Conservation (phyloP, 2,113 vertebrate genomes). For the Mixornis gularis region DNA sequence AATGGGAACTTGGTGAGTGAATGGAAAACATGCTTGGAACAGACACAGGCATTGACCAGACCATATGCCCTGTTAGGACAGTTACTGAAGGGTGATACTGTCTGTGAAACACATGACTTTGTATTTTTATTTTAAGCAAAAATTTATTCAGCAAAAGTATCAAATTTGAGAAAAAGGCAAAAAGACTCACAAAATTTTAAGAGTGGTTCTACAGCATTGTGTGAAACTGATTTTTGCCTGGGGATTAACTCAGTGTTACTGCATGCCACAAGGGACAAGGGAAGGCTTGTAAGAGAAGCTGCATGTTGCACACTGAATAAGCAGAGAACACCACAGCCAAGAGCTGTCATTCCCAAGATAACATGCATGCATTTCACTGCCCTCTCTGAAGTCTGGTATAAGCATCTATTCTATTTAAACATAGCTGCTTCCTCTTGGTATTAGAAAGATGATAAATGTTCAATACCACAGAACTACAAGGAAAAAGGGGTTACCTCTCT, state of each 20-base stretch:
- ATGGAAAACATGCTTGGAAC: background rate
- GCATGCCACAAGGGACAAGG: background rate
- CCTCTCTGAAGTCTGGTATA: background rate
- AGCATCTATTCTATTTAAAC: background rate
- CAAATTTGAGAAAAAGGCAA: background rate
- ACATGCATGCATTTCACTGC: background rate
- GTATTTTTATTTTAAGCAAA: background rate
- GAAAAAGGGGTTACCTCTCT: background rate
- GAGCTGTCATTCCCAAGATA: background rate
- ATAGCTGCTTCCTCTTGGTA: background rate
- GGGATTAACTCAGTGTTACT: background rate
- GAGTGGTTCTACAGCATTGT: background rate
- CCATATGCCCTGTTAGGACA: background rate
- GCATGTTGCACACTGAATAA: background rate
- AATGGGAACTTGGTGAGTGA: background rate
- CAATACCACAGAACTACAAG: background rate
- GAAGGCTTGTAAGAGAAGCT: background rate
- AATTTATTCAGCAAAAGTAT: background rate
- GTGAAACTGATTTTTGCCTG: background rate
- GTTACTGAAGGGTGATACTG: background rate
- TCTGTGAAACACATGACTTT: background rate
- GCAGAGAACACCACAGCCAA: background rate
- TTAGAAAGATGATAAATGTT: background rate
- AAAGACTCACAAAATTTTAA: background rate
- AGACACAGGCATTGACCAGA: background rate